phyloP scores from a whole-genome alignment of 2,113 vertebrate genomes.

The Cettia cetti region DNA sequence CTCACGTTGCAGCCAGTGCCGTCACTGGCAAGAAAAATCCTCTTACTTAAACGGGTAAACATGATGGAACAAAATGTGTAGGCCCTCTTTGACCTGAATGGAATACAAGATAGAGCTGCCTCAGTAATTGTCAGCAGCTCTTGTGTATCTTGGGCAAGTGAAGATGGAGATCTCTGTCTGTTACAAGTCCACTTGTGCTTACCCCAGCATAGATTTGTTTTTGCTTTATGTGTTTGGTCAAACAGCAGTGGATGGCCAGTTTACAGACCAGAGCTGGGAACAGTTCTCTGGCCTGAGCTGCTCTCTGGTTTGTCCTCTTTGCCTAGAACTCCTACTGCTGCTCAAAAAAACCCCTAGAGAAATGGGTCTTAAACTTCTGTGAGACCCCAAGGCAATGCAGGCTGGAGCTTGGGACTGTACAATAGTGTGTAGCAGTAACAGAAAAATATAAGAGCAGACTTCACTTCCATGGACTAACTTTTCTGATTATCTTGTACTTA shows the following conservation, averaged over 20 bases:
- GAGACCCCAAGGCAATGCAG: neutral
- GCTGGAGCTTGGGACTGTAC: neutral
- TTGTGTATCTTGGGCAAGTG: neutral
- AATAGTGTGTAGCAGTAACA: neutral
- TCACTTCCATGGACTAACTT: neutral
- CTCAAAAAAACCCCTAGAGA: neutral
- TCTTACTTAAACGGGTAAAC: neutral
- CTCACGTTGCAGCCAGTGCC: neutral
- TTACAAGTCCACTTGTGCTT: neutral
- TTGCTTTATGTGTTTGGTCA: too few relatives aligned
- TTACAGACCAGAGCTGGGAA: neutral
- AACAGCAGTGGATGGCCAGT: rapidly evolving
- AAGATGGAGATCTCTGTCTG: neutral
- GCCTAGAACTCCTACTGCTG: neutral
- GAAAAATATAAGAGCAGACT: neutral
- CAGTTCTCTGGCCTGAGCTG: rapidly evolving
- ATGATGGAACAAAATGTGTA: neutral
- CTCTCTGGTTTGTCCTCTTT: neutral
- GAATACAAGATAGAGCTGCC: neutral
- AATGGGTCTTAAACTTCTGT: neutral
- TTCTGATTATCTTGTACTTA: neutral
- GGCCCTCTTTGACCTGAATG: neutral
- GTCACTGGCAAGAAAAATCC: neutral
- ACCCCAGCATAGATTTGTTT: neutral
- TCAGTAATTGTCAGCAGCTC: neutral